Evolutionary conservation across 2,797 vertebrate genomes (phyloP).

Genomic region (Mus caroli): DNA sequence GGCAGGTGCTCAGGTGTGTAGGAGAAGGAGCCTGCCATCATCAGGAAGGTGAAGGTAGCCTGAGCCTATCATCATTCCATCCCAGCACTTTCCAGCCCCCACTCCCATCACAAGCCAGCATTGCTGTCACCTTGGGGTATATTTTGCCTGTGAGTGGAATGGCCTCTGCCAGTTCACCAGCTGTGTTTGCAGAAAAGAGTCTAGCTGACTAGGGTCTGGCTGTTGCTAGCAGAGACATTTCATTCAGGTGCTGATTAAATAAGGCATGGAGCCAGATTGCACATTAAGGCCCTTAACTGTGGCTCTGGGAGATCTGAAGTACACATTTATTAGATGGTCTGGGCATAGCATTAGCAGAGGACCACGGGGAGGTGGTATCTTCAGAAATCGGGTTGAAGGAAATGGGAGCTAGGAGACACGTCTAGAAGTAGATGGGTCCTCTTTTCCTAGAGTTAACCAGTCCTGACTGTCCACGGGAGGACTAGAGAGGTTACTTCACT

Average conservation of each 20-base stretch:
- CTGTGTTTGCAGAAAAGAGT: conserved; percentile 80
- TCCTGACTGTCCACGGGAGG: not conserved
- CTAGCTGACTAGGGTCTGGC: conserved; percentile 73
- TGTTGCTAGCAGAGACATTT: conserved; percentile 79
- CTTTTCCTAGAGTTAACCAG: conserved; percentile 54
- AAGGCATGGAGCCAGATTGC: conserved; percentile 72
- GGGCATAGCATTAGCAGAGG: conserved; percentile 60
- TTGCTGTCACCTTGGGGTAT: conserved; percentile 52
- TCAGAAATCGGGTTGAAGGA: conserved; percentile 67
- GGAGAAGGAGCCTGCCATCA: not conserved
- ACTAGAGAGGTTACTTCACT: conserved; percentile 31
- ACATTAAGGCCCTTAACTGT: conserved; percentile 77
- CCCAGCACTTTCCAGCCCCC: not conserved
- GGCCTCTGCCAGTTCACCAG: conserved; percentile 70
- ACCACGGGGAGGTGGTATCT: conserved; percentile 55
- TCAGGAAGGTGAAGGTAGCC: conserved; percentile 4
- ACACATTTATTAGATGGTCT: conserved; percentile 78
- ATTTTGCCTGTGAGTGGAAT: conserved; percentile 74
- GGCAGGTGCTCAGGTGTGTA: conserved; percentile 46
- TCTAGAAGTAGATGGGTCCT: conserved; percentile 39
- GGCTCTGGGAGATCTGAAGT: conserved; percentile 71
- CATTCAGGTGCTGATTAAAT: conserved; percentile 84
- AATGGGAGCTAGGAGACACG: conserved; percentile 49
- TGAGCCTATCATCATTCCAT: not conserved
- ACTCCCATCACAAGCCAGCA: not conserved